Evolutionary conservation across 2,113 vertebrate genomes (phyloP).

Genomic region (Panthera uncia): DNA sequence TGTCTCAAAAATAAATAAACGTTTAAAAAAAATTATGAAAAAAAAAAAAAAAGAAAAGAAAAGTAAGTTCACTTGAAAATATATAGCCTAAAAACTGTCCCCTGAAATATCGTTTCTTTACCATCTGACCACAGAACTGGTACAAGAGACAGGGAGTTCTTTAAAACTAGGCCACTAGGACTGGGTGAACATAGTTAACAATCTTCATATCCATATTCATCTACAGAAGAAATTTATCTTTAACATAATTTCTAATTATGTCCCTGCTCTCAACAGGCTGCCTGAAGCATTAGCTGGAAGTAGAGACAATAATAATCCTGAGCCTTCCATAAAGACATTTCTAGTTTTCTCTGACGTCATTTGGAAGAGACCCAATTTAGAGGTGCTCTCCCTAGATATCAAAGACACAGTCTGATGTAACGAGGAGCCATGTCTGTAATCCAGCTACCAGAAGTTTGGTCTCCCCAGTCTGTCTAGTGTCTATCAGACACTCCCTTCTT

Average conservation of each 20-base stretch:
- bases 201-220: neutral
- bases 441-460: neutral
- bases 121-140: rapidly evolving
- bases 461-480: neutral
- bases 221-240: conserved; percentile 22
- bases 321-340: neutral
- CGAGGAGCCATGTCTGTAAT: conserved; percentile 50
- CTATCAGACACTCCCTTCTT: neutral
- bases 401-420: neutral
- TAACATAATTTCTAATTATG: neutral
- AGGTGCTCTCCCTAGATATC: conserved; percentile 45
- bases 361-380: conserved; percentile 58
- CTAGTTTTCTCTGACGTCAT: conserved; percentile 53
- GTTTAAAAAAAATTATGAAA: no score
- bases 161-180: neutral
- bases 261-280: neutral
- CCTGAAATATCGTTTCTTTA: neutral
- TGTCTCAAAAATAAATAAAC: no score
- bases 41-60: neutral
- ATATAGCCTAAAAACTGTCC: conserved; percentile 49
- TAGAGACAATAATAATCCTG: neutral
- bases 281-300: conserved; percentile 44
- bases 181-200: rapidly evolving
- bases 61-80: conserved; percentile 33
- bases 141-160: rapidly evolving